Conservation (phyloP, 1,140 invertebrate genomes). For the Calephelis nemesis region DNA sequence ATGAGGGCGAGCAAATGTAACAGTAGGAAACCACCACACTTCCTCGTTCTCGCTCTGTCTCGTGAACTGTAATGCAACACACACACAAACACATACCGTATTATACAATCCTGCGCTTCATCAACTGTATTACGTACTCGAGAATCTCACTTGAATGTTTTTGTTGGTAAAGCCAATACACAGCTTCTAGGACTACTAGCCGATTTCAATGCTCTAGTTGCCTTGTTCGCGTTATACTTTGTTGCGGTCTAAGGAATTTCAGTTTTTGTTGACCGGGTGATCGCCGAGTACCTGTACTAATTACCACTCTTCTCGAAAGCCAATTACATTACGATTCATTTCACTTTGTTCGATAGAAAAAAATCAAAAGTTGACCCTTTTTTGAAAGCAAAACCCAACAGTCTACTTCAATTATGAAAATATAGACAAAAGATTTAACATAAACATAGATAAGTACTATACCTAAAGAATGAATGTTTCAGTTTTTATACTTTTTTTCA, state of each 20-base stretch:
- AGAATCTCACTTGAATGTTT: conserved; percentile 25
- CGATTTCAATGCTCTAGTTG: conserved; percentile 59
- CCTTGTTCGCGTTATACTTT: conserved; percentile 43
- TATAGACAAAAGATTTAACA: too few relatives aligned
- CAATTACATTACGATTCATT: too few relatives aligned
- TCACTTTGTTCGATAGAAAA: too few relatives aligned
- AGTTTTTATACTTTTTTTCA: too few relatives aligned
- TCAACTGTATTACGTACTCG: conserved; percentile 30
- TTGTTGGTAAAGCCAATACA: conserved; percentile 27
- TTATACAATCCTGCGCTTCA: conserved; percentile 66
- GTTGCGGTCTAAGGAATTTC: conserved; percentile 39
- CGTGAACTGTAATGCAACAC: conserved; percentile 48
- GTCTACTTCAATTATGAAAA: too few relatives aligned
- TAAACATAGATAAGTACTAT: too few relatives aligned
- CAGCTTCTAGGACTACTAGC: conserved; percentile 43
- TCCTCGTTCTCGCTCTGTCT: conserved; percentile 65
- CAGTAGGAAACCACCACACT: conserved; percentile 65
- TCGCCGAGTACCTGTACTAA: too few relatives aligned
- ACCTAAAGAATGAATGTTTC: too few relatives aligned
- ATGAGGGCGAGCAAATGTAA: conserved; percentile 63
- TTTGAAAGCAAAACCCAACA: too few relatives aligned
- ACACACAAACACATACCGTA: conserved; percentile 36
- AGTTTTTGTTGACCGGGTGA: too few relatives aligned
- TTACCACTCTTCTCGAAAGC: too few relatives aligned
- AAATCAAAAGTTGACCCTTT: too few relatives aligned